phyloP scores from a whole-genome alignment of 2,888 invertebrate genomes.

The Nemotelus pantherinus region DNA sequence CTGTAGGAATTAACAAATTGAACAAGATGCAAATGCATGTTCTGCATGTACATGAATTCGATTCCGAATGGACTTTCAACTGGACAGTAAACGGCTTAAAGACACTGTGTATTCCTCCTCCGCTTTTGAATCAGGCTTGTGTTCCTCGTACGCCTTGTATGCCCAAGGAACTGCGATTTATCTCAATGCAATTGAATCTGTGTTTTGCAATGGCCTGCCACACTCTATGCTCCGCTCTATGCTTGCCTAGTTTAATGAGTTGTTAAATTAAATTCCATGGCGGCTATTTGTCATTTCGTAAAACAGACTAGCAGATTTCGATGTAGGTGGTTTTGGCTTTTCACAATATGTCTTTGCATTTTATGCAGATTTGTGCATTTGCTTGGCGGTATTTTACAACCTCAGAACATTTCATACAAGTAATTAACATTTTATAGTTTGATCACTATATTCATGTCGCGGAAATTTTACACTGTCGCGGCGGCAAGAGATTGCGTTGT shows the following conservation, averaged over 20 bases:
- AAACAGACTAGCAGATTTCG: not conserved
- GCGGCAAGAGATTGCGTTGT: too few species aligned
- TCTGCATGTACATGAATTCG: not conserved
- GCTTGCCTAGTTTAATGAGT: constrained; percentile 44
- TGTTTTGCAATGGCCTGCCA: constrained; percentile 31
- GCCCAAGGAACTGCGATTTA: constrained; percentile 33
- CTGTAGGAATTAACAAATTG: too few species aligned
- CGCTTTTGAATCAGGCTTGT: not conserved
- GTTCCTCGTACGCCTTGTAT: not conserved
- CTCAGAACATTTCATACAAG: too few species aligned
- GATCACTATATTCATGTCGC: too few species aligned
- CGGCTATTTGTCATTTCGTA: constrained; percentile 47
- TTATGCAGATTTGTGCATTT: too few species aligned
- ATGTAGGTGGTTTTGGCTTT: too few species aligned
- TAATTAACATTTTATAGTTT: too few species aligned
- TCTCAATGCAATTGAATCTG: constrained; percentile 21
- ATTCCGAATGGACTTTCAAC: not conserved
- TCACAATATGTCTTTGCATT: too few species aligned
- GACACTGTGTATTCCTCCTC: not conserved
- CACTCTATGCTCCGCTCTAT: too few species aligned
- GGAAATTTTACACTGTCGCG: too few species aligned
- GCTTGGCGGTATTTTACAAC: too few species aligned
- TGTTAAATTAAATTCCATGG: constrained; percentile 47
- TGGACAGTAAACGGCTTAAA: not conserved
- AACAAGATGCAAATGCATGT: too few species aligned